These are phyloP conservation scores for Nothoprocta perdicaria DNA, from an alignment of 2,113 vertebrate genomes.

Conservation along the genomic window DNA sequence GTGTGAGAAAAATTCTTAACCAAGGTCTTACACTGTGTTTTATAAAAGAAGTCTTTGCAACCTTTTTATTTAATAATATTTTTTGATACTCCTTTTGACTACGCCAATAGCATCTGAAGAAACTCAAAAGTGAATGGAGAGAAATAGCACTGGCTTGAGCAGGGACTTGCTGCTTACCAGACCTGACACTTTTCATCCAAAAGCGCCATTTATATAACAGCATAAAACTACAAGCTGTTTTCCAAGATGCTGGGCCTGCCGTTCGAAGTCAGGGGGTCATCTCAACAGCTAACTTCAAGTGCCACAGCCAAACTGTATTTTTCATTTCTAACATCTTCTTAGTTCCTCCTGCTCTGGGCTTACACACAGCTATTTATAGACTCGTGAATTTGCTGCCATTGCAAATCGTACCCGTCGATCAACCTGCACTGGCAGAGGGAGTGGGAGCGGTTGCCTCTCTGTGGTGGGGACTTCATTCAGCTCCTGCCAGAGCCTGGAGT, in stretches of 20 bases:
- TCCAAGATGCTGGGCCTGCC: neutral
- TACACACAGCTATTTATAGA: accelerated
- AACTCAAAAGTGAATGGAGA: neutral
- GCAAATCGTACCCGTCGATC: neutral
- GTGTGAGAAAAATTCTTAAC: neutral
- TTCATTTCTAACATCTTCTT: neutral
- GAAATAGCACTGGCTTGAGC: neutral
- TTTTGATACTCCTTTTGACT: neutral
- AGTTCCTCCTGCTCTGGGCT: neutral
- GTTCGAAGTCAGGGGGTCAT: neutral
- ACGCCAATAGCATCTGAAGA: neutral
- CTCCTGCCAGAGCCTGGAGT: neutral
- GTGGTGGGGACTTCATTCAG: neutral
- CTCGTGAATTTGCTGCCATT: neutral
- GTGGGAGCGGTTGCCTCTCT: neutral
- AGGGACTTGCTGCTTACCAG: neutral
- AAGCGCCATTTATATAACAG: neutral
- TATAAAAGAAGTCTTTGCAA: neutral
- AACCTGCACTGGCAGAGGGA: neutral
- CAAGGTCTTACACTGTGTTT: neutral
- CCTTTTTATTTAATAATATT: neutral
- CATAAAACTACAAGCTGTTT: neutral
- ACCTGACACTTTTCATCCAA: neutral
- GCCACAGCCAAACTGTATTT: neutral
- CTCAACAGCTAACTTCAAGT: neutral